Evolutionary conservation across 2,888 invertebrate species (phyloP).

Genomic region (Congeria kusceri): DNA sequence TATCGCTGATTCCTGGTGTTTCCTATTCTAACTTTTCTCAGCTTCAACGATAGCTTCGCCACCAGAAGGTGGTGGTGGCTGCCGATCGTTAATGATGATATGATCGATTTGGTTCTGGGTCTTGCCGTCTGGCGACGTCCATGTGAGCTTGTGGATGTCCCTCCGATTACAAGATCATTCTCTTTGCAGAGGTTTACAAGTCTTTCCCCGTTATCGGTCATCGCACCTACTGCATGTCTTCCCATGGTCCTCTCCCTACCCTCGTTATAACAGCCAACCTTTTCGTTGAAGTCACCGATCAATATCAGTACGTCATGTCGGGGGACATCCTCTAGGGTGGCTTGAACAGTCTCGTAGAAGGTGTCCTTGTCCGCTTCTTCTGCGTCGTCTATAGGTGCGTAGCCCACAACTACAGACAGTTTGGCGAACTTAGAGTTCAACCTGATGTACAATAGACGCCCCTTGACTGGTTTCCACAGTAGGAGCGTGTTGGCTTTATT

Average conservation of each 20-base stretch:
- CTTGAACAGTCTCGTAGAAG: conserved; percentile 8
- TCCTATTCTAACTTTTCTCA: background rate
- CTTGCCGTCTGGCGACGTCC: too few species aligned
- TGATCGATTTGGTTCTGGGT: too few species aligned
- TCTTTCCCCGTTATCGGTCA: conserved; percentile 12
- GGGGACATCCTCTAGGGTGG: too few species aligned
- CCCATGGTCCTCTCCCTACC: background rate
- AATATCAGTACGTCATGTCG: background rate
- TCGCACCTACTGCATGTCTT: background rate
- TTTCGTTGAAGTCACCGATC: background rate
- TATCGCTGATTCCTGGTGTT: background rate
- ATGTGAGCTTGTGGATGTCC: background rate
- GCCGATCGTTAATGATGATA: too few species aligned
- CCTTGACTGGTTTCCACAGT: background rate
- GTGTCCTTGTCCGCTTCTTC: conserved; percentile 8
- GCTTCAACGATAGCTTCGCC: background rate
- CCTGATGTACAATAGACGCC: background rate
- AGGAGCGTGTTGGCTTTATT: too few species aligned
- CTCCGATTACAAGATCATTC: conserved; percentile 21
- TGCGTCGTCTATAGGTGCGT: background rate
- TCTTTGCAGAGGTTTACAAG: conserved; percentile 4
- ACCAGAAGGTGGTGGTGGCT: background rate
- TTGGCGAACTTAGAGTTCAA: background rate
- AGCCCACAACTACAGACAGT: too few species aligned
- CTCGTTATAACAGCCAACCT: background rate